phyloP scores from a whole-genome alignment of 2,888 invertebrate species.

The Hermaeophaga mercurialis region DNA sequence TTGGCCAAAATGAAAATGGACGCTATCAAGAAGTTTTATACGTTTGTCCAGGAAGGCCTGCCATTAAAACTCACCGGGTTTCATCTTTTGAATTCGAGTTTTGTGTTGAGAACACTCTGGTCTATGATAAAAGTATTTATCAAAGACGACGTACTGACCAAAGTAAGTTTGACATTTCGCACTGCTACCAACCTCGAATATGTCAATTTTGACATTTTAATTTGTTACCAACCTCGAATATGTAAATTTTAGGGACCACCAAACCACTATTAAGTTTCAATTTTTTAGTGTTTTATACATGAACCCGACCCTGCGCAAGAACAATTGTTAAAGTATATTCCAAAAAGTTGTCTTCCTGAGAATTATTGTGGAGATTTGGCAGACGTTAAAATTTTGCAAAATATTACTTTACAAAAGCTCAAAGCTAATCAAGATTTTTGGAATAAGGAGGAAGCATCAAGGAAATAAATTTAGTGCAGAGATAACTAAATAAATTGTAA shows the following conservation, averaged over 20 bases:
- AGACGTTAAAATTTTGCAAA: not conserved
- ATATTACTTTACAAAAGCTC: not conserved
- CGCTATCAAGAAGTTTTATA: slow-evolving; percentile 4
- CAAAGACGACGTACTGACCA: not conserved
- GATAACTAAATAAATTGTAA: too few species aligned
- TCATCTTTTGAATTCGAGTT: slow-evolving; percentile 6
- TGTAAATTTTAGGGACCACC: too few species aligned
- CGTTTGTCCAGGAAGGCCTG: slow-evolving; percentile 1
- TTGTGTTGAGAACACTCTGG: slow-evolving; percentile 9
- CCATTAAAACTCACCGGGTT: slow-evolving; percentile 8
- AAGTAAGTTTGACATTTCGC: too few species aligned
- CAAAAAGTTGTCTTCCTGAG: not conserved
- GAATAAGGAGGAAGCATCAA: slow-evolving; percentile 1
- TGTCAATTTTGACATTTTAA: too few species aligned
- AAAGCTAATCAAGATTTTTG: slow-evolving; percentile 7
- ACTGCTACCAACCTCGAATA: too few species aligned
- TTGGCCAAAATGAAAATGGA: slow-evolving; percentile 6
- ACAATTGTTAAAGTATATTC: slow-evolving; percentile 3
- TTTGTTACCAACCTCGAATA: too few species aligned
- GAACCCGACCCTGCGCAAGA: not conserved
- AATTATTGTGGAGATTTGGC: slow-evolving; percentile 5
- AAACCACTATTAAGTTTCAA: too few species aligned
- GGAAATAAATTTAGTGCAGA: not conserved
- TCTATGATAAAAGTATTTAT: slow-evolving; percentile 10
- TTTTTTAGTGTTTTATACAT: slow-evolving; percentile 1